These are phyloP conservation scores for Ormia ochracea DNA, from an alignment of 2,888 invertebrate species.

Conservation along the genomic window DNA sequence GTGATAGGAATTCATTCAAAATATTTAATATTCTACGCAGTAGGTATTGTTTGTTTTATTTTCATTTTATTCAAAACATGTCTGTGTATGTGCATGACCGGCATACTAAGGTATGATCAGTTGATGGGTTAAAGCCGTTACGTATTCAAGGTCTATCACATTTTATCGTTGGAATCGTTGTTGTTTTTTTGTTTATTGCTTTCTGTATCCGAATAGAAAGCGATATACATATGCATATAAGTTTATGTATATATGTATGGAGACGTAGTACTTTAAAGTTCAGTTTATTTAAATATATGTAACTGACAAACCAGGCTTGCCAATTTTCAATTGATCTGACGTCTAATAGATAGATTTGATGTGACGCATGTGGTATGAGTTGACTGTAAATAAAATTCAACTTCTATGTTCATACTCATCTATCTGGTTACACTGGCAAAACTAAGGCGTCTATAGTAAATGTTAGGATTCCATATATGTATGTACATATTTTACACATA, in stretches of 20 bases:
- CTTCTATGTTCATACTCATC: too few relatives aligned
- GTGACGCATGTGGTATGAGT: neutral
- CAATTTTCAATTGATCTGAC: neutral
- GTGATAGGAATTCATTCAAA: constrained; percentile 22
- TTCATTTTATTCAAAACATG: constrained; percentile 6
- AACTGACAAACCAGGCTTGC: neutral
- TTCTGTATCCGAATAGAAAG: neutral
- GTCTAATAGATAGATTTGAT: neutral
- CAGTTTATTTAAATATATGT: constrained; percentile 21
- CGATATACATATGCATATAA: too few relatives aligned
- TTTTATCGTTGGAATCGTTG: constrained; percentile 7
- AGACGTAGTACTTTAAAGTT: neutral
- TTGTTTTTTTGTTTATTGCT: constrained; percentile 22
- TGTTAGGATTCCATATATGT: too few relatives aligned
- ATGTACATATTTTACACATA: too few relatives aligned
- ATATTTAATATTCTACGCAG: constrained; percentile 28
- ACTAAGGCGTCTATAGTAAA: too few relatives aligned
- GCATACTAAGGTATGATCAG: constrained; percentile 46
- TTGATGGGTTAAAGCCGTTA: constrained; percentile 64
- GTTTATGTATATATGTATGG: too few relatives aligned
- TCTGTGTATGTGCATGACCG: constrained; percentile 27
- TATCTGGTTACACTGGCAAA: too few relatives aligned
- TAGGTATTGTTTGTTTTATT: constrained; percentile 11
- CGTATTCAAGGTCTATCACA: constrained; percentile 66
- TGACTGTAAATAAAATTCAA: too few relatives aligned